These are phyloP conservation scores for Margaritifera margaritifera DNA, from an alignment of 2,888 invertebrate species.

Conservation along the genomic window DNA sequence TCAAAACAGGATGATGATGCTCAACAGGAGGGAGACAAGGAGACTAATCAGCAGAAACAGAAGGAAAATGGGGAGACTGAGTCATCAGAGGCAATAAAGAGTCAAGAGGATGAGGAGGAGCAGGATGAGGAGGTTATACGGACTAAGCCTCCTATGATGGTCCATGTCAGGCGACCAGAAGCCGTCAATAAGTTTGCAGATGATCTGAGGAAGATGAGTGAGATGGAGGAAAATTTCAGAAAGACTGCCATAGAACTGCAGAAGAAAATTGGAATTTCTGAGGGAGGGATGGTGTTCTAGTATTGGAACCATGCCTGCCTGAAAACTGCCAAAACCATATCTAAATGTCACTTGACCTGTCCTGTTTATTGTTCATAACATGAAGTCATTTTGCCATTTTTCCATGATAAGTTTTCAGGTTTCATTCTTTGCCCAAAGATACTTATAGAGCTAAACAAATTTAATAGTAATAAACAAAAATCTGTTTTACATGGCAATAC, in stretches of 20 bases:
- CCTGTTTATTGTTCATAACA: too few relatives aligned
- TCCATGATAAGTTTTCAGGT: too few relatives aligned
- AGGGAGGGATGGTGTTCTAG: slow-evolving; percentile 46
- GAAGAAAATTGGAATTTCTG: slow-evolving; percentile 57
- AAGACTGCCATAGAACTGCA: slow-evolving; percentile 54
- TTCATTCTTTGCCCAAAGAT: too few relatives aligned
- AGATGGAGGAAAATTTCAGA: slow-evolving; percentile 59
- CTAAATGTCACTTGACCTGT: too few relatives aligned
- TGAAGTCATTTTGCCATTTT: too few relatives aligned
- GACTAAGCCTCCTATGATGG: slow-evolving; percentile 41
- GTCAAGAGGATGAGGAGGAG: slow-evolving; percentile 11
- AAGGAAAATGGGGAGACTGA: slow-evolving; percentile 3
- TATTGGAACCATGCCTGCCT: too few relatives aligned
- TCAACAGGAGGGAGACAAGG: slow-evolving; percentile 10
- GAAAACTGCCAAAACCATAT: too few relatives aligned
- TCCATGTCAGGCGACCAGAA: slow-evolving; percentile 45
- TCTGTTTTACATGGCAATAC: too few relatives aligned
- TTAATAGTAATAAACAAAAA: too few relatives aligned
- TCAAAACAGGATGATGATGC: slow-evolving; percentile 7
- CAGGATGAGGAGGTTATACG: slow-evolving; percentile 12
- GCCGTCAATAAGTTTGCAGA: slow-evolving; percentile 57
- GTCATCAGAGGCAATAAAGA: slow-evolving; percentile 8
- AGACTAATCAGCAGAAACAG: neutral
- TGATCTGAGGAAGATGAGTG: slow-evolving; percentile 52
- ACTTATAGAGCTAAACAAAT: too few relatives aligned